Evolutionary conservation across 2,113 vertebrate species (phyloP), one percentile per base, ranked within the genome.

Genomic region (Aplodontia rufa): DNA sequence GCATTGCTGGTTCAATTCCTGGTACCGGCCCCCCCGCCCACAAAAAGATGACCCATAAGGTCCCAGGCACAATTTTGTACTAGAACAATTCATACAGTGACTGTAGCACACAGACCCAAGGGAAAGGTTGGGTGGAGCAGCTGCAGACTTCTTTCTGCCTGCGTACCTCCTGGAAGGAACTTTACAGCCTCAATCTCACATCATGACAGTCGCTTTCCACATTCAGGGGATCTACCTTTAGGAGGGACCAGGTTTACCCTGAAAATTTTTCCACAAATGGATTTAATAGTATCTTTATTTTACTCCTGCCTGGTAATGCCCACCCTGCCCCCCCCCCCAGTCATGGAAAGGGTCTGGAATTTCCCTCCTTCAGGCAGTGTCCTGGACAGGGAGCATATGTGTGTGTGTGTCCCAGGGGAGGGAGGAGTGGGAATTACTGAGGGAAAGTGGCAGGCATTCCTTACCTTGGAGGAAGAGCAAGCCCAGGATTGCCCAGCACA

Each of bases 391-490:
- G 12, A 84, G 35, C 79, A 1, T 47, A 30, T 12, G 49, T 6
- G 16, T 3, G 22, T n/a, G 5, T 14, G 13, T n/a, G 45, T 68
- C 75, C 60, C 40, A 20, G 37, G 49, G 58, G 30, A 60, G 55
- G 40, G 66, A 24, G 42, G 28, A 26, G 5, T 2, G 0, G 47
- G 62, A 71, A 24, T 19, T 30, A 45, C 66, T 60, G 42, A 26
- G 1, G 32, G 0, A 19, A 51, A 7, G 1, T 9, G 0, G 14
- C 86, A 58, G 37, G 60, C n/a, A 0, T 22, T 40, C 62, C 98
- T 98, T 98, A 99, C 98, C 98, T 98, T n/a, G 97, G 87, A 98
- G 49, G 5, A 98, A 97, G 72, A 97, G 16, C 55, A 93, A 97
- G 91, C 98, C 76, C 0, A 98, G 86, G 51, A 98, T 95, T 66